Evolutionary conservation across 2,797 vertebrate genomes (phyloP).

Genomic region (Melanotaenia maccullochi): DNA sequence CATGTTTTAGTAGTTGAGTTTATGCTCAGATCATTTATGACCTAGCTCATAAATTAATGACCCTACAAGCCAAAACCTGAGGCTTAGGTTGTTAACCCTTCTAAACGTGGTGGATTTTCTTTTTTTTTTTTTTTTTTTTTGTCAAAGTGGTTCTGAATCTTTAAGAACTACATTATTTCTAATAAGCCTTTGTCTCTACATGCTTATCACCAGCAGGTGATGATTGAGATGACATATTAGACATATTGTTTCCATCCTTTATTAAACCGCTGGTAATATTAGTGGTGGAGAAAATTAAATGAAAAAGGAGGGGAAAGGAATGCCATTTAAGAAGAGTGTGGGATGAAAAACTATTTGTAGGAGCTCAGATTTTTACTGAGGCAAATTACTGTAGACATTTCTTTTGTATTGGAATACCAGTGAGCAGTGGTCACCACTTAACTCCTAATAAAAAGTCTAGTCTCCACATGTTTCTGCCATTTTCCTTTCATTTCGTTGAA

Average conservation of each 20-base stretch:
- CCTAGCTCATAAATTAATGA: background rate
- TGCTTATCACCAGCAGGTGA: background rate
- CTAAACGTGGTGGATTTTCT: background rate
- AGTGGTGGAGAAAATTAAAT: too few species aligned
- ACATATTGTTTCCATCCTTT: too few species aligned
- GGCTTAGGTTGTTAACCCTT: background rate
- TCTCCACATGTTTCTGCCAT: background rate
- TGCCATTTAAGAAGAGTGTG: background rate
- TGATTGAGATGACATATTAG: background rate
- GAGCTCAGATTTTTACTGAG: background rate
- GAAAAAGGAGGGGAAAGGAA: too few species aligned
- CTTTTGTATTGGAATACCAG: background rate
- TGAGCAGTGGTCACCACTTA: background rate
- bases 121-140: background rate
- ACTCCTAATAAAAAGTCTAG: background rate
- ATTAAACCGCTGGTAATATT: too few species aligned
- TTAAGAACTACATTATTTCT: background rate
- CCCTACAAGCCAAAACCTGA: background rate
- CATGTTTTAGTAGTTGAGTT: background rate
- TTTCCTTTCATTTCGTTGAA: background rate
- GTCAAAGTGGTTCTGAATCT: too few species aligned
- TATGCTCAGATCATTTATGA: background rate
- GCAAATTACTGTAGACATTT: background rate
- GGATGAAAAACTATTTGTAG: background rate
- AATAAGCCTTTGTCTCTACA: background rate